Conservation (phyloP, 2,888 invertebrate genomes). For the Lycocerus yunnanus region DNA sequence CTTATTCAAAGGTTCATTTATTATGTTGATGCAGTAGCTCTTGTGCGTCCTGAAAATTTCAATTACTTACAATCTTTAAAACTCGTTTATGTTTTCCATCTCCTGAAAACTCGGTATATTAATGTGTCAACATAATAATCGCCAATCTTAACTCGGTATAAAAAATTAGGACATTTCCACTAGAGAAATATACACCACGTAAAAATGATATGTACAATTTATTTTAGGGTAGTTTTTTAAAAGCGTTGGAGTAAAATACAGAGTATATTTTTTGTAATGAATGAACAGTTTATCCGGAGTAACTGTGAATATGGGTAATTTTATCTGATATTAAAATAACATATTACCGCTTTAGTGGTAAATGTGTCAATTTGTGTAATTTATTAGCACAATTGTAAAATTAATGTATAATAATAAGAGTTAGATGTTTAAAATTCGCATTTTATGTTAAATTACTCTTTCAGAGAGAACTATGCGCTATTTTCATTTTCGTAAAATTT, state of each 20-base stretch:
- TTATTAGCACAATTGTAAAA: slow-evolving; percentile 10
- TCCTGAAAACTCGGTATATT: background rate
- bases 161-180: background rate
- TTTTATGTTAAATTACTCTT: slow-evolving; percentile 2
- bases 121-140: background rate
- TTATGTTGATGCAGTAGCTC: background rate
- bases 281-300: slow-evolving; percentile 14
- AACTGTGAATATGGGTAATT: slow-evolving; percentile 14
- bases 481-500: background rate
- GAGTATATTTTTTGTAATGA: slow-evolving; percentile 7
- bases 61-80: background rate
- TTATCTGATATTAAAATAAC: slow-evolving; percentile 4
- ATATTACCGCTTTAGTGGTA: background rate
- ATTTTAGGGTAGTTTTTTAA: background rate
- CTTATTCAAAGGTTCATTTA: background rate
- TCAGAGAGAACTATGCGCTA: background rate
- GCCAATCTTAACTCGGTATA: background rate
- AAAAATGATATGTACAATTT: background rate
- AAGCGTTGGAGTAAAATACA: background rate
- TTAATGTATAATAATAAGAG: slow-evolving; percentile 6
- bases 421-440: background rate
- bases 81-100: background rate
- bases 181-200: background rate
- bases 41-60: background rate
- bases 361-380: slow-evolving; percentile 14